Evolutionary conservation across 2,797 vertebrate species (phyloP), one percentile per base, ranked within the genome.

Genomic region (Cyprinella venusta): DNA sequence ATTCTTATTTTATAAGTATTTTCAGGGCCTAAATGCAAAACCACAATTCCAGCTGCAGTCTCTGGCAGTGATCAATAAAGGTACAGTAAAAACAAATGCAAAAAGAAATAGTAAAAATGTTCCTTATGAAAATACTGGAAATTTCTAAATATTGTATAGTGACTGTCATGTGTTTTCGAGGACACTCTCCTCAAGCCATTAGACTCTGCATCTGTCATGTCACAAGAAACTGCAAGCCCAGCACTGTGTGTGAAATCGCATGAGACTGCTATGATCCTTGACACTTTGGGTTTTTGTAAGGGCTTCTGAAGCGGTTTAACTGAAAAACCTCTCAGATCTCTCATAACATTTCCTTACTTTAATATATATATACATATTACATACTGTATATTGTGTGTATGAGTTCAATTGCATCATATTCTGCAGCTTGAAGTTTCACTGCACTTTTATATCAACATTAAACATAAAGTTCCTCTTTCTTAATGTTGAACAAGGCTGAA

Each of bases 221-320:
- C 52, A 63, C 52, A 83, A 83, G 67, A 83, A 83, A 83, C 30
- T 83, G 82, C 67, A 42, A 61, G 42, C 42, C 26, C 33, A 63
- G 82, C 75, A 78, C 2, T 50, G 52, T 48, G 36, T 21, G n/a
- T 12, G 63, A 13, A 48, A 38, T 21, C 52, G 19, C 64, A 69
- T 48, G 24, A 82, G 21, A 50, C 36, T 9, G 50, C 48, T 40
- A 21, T 5, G 70, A 24, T 75, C 36, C 48, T 67, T 82, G n/a
- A 82, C 81, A 82, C 81, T 42, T 71, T 81, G 68, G 68, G 54
- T 24, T 72, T 70, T 45, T 81, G 1, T 24, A 38, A 52, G 21
- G 13, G 64, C 33, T 45, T 70, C 40, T 72, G 5, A 63, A 74
- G 80, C n/a, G 59, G 80, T 74, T 81, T 40, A 81, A 81, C 80